phyloP scores from a whole-genome alignment of 1,140 invertebrate species.

The Nasonia giraulti region DNA sequence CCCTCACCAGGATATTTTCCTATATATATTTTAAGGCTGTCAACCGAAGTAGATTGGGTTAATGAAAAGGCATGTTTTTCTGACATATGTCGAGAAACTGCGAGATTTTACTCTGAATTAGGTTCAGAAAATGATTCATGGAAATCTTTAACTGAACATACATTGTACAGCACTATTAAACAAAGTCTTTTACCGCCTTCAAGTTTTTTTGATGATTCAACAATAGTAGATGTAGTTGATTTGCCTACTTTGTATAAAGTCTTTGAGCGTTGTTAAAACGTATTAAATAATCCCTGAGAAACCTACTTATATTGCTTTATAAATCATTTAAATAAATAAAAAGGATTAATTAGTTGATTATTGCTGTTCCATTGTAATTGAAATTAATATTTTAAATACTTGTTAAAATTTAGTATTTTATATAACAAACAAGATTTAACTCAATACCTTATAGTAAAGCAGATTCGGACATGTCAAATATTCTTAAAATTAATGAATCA shows the following conservation, averaged over 20 bases:
- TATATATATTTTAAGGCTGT: constrained; percentile 84
- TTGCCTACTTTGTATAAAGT: constrained; percentile 94
- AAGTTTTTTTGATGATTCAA: constrained; percentile 82
- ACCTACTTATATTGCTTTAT: constrained; percentile 4
- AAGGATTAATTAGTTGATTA: neutral
- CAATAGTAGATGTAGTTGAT: constrained; percentile 86
- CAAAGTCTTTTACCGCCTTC: constrained; percentile 87
- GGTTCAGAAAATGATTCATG: constrained; percentile 74
- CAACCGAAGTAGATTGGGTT: constrained; percentile 93
- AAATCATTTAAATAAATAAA: neutral
- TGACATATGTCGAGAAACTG: constrained; percentile 87
- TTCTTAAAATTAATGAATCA: constrained; percentile 15
- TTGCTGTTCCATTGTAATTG: neutral
- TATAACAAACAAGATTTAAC: constrained; percentile 47
- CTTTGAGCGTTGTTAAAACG: constrained; percentile 91
- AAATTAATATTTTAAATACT: neutral
- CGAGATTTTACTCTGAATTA: constrained; percentile 86
- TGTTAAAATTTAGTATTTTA: constrained; percentile 14
- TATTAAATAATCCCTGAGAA: neutral
- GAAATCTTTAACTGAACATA: constrained; percentile 87
- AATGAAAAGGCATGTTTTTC: constrained; percentile 90
- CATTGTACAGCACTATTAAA: constrained; percentile 88
- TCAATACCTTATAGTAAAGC: neutral
- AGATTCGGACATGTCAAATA: constrained; percentile 18
- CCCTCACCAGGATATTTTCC: too few relatives aligned